Conservation (phyloP, 2,113 vertebrate genomes). For the Corvus hawaiiensis region DNA sequence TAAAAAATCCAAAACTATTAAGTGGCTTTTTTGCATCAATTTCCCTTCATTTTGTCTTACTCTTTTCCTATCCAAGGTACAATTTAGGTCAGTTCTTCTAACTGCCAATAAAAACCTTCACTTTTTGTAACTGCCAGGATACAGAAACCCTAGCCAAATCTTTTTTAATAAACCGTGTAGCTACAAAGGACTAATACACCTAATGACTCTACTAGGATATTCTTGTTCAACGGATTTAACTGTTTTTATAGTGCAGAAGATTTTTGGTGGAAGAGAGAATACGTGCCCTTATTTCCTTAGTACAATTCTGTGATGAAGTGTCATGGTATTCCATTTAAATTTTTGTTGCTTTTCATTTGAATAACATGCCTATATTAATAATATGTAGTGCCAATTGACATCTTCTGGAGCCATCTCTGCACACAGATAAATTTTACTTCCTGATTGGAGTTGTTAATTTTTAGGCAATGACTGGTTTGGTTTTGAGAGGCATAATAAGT, state of each 20-base stretch:
- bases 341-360: background rate
- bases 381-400: background rate
- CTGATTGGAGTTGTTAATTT: background rate
- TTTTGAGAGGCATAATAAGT: background rate
- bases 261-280: background rate
- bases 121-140: background rate
- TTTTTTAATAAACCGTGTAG: background rate
- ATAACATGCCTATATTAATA: background rate
- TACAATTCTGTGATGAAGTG: background rate
- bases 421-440: background rate
- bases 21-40: background rate
- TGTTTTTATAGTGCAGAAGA: background rate
- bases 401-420: background rate
- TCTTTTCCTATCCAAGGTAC: background rate
- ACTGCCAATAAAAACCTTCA: background rate
- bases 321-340: background rate
- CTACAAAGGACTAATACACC: background rate
- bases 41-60: background rate
- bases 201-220: background rate
- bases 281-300: background rate
- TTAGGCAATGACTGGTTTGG: background rate
- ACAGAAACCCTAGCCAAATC: background rate
- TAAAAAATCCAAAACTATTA: fast-evolving
- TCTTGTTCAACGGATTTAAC: background rate
- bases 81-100: background rate